These are phyloP conservation scores for Ischnura elegans DNA, from an alignment of 2,888 invertebrate species.

Conservation along the genomic window DNA sequence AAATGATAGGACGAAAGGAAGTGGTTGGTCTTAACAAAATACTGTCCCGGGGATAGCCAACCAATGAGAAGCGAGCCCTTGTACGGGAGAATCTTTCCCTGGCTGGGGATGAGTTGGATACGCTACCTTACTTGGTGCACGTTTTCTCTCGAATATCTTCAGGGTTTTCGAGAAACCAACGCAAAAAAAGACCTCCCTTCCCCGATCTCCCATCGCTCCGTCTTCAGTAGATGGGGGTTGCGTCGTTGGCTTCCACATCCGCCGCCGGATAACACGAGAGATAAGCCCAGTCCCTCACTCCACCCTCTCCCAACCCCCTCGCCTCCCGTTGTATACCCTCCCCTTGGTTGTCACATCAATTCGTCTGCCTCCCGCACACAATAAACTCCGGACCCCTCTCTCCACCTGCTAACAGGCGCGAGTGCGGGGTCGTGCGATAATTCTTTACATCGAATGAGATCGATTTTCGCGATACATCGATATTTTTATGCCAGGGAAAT, in stretches of 20 bases:
- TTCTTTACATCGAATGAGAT: no score
- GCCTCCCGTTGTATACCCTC: background rate
- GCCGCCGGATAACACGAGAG: conserved; percentile 44
- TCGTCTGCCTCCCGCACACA: conserved; percentile 19
- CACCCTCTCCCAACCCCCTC: no score
- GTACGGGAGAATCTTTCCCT: background rate
- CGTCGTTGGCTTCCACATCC: background rate
- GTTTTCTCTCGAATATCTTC: background rate
- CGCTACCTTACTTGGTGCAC: no score
- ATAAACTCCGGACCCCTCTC: background rate
- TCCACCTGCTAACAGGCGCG: background rate
- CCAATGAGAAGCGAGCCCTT: conserved; percentile 39
- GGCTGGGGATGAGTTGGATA: background rate
- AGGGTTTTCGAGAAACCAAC: background rate
- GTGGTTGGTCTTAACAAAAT: no score
- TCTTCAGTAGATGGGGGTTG: background rate
- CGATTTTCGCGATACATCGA: no score
- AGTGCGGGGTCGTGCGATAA: background rate
- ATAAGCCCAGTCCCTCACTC: no score
- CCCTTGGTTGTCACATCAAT: conserved; percentile 55
- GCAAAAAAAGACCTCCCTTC: background rate
- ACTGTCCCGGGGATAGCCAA: background rate
- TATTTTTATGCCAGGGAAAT: no score
- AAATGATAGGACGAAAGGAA: background rate
- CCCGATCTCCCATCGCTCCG: background rate